phyloP scores from a whole-genome alignment of 1,140 invertebrate species.

The Holcopasites calliopsidis region DNA sequence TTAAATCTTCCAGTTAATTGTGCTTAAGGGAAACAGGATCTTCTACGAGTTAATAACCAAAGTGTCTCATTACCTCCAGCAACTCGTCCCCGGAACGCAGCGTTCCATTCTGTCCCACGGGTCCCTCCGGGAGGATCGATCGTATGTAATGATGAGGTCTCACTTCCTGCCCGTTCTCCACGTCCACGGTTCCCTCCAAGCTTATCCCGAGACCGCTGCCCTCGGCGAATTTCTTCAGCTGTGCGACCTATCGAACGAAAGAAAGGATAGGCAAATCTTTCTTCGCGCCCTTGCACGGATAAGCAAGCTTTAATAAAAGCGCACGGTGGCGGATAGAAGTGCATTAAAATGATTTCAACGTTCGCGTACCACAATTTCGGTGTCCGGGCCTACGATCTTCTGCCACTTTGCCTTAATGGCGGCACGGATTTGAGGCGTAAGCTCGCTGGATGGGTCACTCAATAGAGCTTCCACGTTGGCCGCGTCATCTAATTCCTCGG shows the following conservation, averaged over 20 bases:
- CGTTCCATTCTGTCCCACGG: slow-evolving; percentile 91
- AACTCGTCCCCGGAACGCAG: slow-evolving; percentile 83
- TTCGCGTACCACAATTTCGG: slow-evolving; percentile 88
- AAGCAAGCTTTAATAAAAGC: background rate
- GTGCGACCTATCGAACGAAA: slow-evolving; percentile 84
- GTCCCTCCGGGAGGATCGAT: slow-evolving; percentile 95
- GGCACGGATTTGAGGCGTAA: slow-evolving; percentile 86
- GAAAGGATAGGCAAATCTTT: background rate
- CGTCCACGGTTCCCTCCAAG: slow-evolving; percentile 97
- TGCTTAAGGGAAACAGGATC: background rate
- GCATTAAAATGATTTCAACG: background rate
- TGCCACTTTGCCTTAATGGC: slow-evolving; percentile 92
- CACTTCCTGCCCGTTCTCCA: slow-evolving; percentile 94
- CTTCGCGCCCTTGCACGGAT: background rate
- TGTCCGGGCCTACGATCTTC: slow-evolving; percentile 89
- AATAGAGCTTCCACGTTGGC: slow-evolving; percentile 79
- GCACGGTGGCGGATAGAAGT: background rate
- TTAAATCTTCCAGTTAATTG: slow-evolving; percentile 2
- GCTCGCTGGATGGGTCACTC: slow-evolving; percentile 80
- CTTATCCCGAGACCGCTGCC: slow-evolving; percentile 96
- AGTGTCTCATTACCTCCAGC: slow-evolving; percentile 80
- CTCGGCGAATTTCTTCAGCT: slow-evolving; percentile 91
- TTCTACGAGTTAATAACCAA: background rate
- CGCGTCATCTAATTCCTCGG: slow-evolving; percentile 82
- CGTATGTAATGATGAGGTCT: slow-evolving; percentile 96